Base-by-base conservation (phyloP, 35 echinoderm and acorn worm species). In the Lytechinus pictus region DNA sequence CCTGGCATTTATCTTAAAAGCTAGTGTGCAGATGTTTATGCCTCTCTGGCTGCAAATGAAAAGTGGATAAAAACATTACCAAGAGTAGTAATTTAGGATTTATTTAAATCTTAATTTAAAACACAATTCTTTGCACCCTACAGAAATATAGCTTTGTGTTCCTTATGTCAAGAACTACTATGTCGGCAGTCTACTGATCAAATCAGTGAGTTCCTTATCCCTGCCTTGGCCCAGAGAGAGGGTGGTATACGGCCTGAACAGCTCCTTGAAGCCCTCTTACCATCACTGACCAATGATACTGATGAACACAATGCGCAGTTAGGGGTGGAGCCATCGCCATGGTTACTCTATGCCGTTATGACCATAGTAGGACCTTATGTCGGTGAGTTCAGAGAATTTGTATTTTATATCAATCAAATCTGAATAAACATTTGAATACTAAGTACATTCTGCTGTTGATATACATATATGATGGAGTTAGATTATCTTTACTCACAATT, bases 271-370 rank as follows among this genome's bases (percentile, higher is more conserved):
- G 94, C 96, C 27, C 87, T 96, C 9, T 28, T 95, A 5, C 96
- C 97, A 71, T 60, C 66, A 86, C 61, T 89, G 89, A 27, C 28
- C 10, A 91, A 51, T 86, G 87, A 52, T 55, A 44, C 52, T 29
- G 53, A 96, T 89, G 33, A n/a, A 13, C 56, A 86, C 19, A 21
- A 54, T 21, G 52, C 51, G 9, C 97, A 96, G 55, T 61, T 97
- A 54, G 94, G 58, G 51, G 97, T 95, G n/a, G 94, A 96, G 87
- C 57, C 95, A 94, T 96, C 97, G 89, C 97, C 97, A 55, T 97
- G 97, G 97, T 97, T 97, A 95, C 94, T 97, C 52, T 95, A 96
- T 95, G 94, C 97, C 9, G 54, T 96, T 21, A 90, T 97, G 94
- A 95, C 91, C 27, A 56, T 97, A 79, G 95, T 96, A 52, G 66